Evolutionary conservation across 35 echinoderm and acorn worm species (phyloP), one percentile per base, ranked within the genome.

Genomic region (Amphiura filiformis): DNA sequence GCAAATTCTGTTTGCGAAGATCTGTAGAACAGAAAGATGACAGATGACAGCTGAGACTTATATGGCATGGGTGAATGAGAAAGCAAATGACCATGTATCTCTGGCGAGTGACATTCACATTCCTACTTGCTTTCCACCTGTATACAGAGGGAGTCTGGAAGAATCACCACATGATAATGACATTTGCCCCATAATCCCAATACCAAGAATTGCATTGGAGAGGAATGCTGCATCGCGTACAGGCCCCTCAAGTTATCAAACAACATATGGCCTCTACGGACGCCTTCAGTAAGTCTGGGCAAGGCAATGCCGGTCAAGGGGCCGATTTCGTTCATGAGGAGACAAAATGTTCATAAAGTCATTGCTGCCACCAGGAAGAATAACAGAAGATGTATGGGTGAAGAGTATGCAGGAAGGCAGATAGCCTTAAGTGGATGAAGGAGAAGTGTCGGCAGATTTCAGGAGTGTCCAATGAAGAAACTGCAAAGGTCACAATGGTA

Each of bases 111-210:
- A 61, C 52, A 15, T 57, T 56, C 36, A 65, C 52, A 3, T 85
- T 57, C 34, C 26, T 85, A 18, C 83, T 85, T 0, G 44, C 31
- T 1, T 85, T 85, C 32, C 83, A 85, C 30, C 57, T 75, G 28
- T 65, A 85, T 49, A 85, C 44, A 34, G 83, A 85, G 52, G 32
- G 11, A 18, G 30, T 75, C 4, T 1, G 83, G 35, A 85, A 85
- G 75, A 65, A 75, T 39, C 83, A 75, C 34, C 2, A 75, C 0
- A 57, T 49, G 18, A 65, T 85, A 23, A 85, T 85, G 83, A 56
- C 83, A 70, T 80, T 39, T 36, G 78, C 78, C 12, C 57, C 78
- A 17, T 34, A 13, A 80, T n/a, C 78, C 26, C 34, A 80, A 31
- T 80, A 80, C 78, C 28, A 34, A 26, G 34, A 80, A 36, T n/a